Base-by-base conservation (phyloP, 2,113 vertebrate genomes). In the Eulemur macaco region DNA sequence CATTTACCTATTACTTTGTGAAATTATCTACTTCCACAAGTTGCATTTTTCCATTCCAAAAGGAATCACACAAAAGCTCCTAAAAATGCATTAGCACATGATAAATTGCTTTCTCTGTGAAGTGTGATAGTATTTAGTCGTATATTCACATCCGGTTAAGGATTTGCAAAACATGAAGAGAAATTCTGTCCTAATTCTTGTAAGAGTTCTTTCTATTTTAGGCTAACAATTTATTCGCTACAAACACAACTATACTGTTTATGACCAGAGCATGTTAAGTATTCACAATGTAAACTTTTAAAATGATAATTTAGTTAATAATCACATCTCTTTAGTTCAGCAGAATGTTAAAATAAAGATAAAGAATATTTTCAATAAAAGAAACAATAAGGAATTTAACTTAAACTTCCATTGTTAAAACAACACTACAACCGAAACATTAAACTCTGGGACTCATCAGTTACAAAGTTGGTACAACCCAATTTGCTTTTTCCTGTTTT, bases 211-310 rank as follows among this genome's bases (percentile, higher is more conserved):
- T 98, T 97, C 93, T 98, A 96, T 97, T 98, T 98, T 82, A 97
- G 81, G 93, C 96, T 97, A 95, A 97, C 95, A 96, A 97, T 98
- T 98, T 97, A 97, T 96, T 96, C 96, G 93, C 29, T 77, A 83
- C 87, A 98, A 98, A 98, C 91, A 98, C 95, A 98, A 98, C 97
- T 97, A 98, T 50, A 97, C 88, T 97, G 86, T 93, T 97, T 97
- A 97, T 94, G 97, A 98, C 96, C 96, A 98, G 85, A 97, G 93
- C 90, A 88, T 94, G 96, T 83, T 97, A 96, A 96, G 90, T 92
- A 97, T 94, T 97, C 90, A 97, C 94, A 98, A 96, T 74, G 85
- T 95, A 97, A 97, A 96, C 96, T 89, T 98, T 97, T 39, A 95
- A 98, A 98, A 97, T 83, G 94, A 80, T 95, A 98, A 97, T 98